Conservation (phyloP, 2,888 invertebrate genomes). For the Cephus runcator region DNA sequence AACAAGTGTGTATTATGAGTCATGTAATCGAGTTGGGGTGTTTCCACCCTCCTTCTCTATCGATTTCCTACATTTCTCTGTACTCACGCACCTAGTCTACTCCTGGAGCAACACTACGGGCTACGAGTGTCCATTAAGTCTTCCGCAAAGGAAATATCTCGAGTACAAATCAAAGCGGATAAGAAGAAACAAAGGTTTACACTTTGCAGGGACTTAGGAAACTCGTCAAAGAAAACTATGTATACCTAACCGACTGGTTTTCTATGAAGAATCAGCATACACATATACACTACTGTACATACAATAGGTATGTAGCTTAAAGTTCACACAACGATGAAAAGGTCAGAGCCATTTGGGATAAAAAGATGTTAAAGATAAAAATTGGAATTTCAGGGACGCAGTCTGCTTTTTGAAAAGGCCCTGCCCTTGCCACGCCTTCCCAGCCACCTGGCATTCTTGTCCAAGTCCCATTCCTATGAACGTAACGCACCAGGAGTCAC, state of each 20-base stretch:
- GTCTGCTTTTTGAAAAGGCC: neutral
- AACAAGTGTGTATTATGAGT: slow-evolving; percentile 56
- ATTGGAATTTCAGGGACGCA: neutral
- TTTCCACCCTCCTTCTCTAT: slow-evolving; percentile 4
- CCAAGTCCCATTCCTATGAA: neutral
- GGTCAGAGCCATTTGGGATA: neutral
- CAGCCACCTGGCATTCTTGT: slow-evolving; percentile 2
- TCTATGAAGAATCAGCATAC: neutral
- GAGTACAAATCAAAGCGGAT: neutral
- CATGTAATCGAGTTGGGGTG: slow-evolving; percentile 51
- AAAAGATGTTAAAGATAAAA: neutral
- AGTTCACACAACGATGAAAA: neutral
- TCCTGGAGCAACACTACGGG: neutral
- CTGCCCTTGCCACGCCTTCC: slow-evolving; percentile 8
- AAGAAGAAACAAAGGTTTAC: neutral
- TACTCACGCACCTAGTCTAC: slow-evolving; percentile 1
- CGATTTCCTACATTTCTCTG: slow-evolving; percentile 9
- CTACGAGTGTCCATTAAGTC: neutral
- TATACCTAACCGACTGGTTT: neutral
- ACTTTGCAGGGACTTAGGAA: neutral
- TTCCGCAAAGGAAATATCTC: neutral
- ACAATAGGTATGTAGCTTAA: neutral
- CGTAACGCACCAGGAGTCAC: neutral
- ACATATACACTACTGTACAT: neutral
- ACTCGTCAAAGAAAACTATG: neutral